Percentiles rank a stretch among this genome's conserved stretches.
Conservation (phyloP, 2,888 invertebrate species). For the Drosophila yooni region DNA sequence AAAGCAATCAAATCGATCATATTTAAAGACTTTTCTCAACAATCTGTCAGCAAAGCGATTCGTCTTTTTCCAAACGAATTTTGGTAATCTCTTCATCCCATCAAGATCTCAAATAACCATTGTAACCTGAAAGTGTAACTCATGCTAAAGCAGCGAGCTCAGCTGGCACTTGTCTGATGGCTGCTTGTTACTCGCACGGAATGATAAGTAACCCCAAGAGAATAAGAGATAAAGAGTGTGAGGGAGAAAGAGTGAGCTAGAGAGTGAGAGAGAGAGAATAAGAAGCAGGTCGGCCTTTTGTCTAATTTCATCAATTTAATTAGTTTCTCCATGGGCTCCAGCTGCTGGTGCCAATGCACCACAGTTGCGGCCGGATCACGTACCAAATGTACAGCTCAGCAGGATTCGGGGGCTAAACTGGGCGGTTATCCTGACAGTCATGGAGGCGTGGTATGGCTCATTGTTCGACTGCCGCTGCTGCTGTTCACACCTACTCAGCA, state of each 20-base stretch:
- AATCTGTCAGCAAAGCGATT: conserved; percentile 41
- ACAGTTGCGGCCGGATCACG: conserved; percentile 64
- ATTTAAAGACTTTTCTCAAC: conserved; percentile 8
- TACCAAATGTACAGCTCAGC: conserved; percentile 58
- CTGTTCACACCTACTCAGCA: conserved; percentile 69
- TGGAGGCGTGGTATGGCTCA: conserved; percentile 52
- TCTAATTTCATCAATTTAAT: conserved; percentile 76
- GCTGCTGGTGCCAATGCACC: conserved; percentile 51
- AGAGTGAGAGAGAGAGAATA: neutral
- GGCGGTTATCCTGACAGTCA: conserved; percentile 15
- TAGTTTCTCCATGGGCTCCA: conserved; percentile 72
- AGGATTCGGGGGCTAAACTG: conserved; percentile 2
- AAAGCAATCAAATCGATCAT: conserved; percentile 19
- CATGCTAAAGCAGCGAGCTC: conserved; percentile 17
- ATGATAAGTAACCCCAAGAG: conserved; percentile 51
- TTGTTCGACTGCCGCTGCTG: conserved; percentile 32
- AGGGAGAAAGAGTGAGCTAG: neutral
- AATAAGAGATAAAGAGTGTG: neutral
- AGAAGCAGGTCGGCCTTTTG: conserved; percentile 53
- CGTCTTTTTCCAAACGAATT: conserved; percentile 21
- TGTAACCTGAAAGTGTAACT: conserved; percentile 22
- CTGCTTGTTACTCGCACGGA: conserved; percentile 39
- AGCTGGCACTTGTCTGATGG: conserved; percentile 34
- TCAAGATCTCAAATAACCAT: conserved; percentile 23
- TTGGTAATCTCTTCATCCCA: conserved; percentile 7